Conservation (phyloP, 2,797 vertebrate species). For the Odontamblyopus rebecca region DNA sequence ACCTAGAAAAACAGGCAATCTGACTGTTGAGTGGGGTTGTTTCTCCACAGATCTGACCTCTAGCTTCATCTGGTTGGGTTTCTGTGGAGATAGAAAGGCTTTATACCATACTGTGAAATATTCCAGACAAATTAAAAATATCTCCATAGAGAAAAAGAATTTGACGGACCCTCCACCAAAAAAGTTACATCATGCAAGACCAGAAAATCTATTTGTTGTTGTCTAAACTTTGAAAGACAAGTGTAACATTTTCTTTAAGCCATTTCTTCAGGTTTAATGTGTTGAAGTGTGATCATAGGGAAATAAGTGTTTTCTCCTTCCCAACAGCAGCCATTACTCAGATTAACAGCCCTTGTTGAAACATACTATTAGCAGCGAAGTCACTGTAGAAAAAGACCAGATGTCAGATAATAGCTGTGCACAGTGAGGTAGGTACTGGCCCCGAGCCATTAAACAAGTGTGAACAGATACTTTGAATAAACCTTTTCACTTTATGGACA, state of each 20-base stretch:
- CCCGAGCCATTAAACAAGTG: slow-evolving; percentile 66
- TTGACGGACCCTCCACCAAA: too few species aligned
- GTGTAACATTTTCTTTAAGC: background rate
- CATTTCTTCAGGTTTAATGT: background rate
- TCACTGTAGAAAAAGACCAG: slow-evolving; percentile 67
- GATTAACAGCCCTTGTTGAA: slow-evolving; percentile 72
- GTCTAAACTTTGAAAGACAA: background rate
- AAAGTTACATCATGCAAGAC: too few species aligned
- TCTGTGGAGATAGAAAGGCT: too few species aligned
- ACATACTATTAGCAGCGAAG: slow-evolving; percentile 71
- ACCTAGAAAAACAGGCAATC: too few species aligned
- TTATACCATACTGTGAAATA: too few species aligned
- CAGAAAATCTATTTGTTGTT: background rate
- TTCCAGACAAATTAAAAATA: too few species aligned
- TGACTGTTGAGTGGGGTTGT: too few species aligned
- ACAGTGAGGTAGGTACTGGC: slow-evolving; percentile 66
- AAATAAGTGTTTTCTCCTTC: slow-evolving; percentile 59
- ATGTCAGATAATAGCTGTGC: slow-evolving; percentile 72
- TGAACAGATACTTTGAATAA: slow-evolving; percentile 67
- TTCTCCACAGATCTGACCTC: too few species aligned
- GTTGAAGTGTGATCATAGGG: slow-evolving; percentile 42
- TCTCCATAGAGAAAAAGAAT: too few species aligned
- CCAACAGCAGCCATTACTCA: slow-evolving; percentile 65
- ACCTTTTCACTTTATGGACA: slow-evolving; percentile 54
- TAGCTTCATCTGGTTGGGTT: too few species aligned